Conservation (phyloP, 2,888 invertebrate species). For the Platycheirus rosarum region DNA sequence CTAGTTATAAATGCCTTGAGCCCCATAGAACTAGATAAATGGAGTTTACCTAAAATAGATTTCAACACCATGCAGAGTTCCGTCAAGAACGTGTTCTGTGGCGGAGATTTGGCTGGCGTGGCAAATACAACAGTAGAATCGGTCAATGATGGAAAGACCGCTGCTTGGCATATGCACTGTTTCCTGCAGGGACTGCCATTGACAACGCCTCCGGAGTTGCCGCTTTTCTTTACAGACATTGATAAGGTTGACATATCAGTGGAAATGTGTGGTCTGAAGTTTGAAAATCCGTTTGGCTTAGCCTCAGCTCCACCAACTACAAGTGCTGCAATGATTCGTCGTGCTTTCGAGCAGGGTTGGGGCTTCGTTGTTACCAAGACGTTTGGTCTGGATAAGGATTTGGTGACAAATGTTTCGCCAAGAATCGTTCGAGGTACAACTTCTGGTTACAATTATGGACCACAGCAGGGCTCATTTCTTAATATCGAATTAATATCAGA, state of each 20-base stretch:
- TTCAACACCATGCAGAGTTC: slow-evolving; percentile 90
- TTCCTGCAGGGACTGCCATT: slow-evolving; percentile 86
- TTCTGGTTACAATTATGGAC: slow-evolving; percentile 95
- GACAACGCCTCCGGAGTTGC: slow-evolving; percentile 88
- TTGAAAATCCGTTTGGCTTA: slow-evolving; percentile 98
- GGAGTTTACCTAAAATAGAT: slow-evolving; percentile 92
- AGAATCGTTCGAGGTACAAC: slow-evolving; percentile 97
- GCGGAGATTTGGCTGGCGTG: slow-evolving; percentile 96
- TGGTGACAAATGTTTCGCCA: slow-evolving; percentile 98
- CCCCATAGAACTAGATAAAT: slow-evolving; percentile 89
- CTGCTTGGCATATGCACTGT: slow-evolving; percentile 97
- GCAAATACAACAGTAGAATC: slow-evolving; percentile 99
- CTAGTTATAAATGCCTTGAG: slow-evolving; percentile 89
- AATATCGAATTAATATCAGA: slow-evolving; percentile 99
- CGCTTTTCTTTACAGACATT: slow-evolving; percentile 95
- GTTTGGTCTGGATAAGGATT: slow-evolving; percentile 96
- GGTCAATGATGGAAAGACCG: slow-evolving; percentile 98
- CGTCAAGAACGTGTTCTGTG: slow-evolving; percentile 92
- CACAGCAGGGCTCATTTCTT: slow-evolving; percentile 97
- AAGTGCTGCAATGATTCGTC: slow-evolving; percentile 95
- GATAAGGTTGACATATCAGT: slow-evolving; percentile 97
- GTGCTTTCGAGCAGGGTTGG: slow-evolving; percentile 98
- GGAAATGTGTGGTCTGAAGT: slow-evolving; percentile 95
- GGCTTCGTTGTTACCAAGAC: slow-evolving; percentile 99
- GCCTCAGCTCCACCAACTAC: slow-evolving; percentile 99